Base-by-base conservation (phyloP, 2,113 vertebrate genomes). In the Sinosuthora webbiana region DNA sequence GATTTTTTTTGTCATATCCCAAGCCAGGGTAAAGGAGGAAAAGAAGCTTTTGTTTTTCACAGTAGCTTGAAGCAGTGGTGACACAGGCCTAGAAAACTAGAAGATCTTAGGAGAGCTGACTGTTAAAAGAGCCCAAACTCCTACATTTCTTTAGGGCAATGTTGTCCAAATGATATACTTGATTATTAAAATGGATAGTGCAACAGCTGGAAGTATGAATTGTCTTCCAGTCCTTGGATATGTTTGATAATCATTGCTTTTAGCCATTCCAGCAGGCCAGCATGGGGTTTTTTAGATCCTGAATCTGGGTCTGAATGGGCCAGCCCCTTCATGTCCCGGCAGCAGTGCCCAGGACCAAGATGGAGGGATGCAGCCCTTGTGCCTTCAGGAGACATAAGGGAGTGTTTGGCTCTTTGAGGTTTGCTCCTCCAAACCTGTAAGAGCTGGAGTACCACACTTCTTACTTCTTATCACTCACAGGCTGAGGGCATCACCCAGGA, bases 31-130 rank as follows among this genome's bases (percentile, higher is more conserved):
- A 88, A 95, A 94, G 64, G 63, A 87, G 84, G 95, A 97, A 97
- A 97, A 96, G 76, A 95, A 96, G 84, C 87, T 85, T 96, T 82
- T 97, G 84, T 95, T 97, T 97, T 90, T 97, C 96, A 93, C 79
- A 96, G 83, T 67, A 97, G 89, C 92, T 92, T 92, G 37, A 94
- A 95, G 57, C 31, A 90, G 84, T 83, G 57, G 92, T 88, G 91
- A 96, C 95, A 93, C 0, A 19, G 68, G 68, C 41, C 87, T 83
- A 87, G 65, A 93, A 94, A 95, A 89, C 50, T 65, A 55, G 35
- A 13, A 62, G 11, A 20, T 24, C 17, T 85, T 77, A 52, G 39
- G 56, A 84, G 80, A 95, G 55, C 39, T 94, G 65, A 44, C 62
- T 71, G 42, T 44, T 92, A 95, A 78, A 97, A 81, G 13, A 93